Percentiles rank a stretch among this genome's conserved stretches.
Conservation (phyloP, 2,888 invertebrate genomes). For the Pollenia angustigena region DNA sequence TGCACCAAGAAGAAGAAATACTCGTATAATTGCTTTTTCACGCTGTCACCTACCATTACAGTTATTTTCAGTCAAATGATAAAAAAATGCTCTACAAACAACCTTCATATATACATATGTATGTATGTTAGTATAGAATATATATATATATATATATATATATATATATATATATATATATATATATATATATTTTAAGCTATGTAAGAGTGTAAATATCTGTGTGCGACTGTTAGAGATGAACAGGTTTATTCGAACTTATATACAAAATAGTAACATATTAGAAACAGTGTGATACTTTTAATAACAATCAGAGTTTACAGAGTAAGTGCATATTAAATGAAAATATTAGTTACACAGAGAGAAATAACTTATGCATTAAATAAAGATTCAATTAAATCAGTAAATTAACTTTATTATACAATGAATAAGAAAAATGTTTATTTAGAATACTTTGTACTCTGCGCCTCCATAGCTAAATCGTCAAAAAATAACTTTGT, state of each 20-base stretch:
- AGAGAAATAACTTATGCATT: neutral
- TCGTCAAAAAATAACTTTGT: too few species aligned
- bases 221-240: conserved; percentile 12
- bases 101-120: neutral
- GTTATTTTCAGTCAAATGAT: too few species aligned
- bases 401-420: too few species aligned
- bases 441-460: too few species aligned
- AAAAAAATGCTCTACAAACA: neutral
- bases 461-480: too few species aligned
- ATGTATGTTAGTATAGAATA: neutral
- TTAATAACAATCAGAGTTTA: conserved; percentile 9
- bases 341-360: neutral
- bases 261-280: conserved; percentile 34
- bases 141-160: neutral
- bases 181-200: too few species aligned
- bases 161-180: neutral
- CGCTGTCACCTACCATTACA: too few species aligned
- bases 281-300: conserved; percentile 48
- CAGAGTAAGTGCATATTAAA: neutral
- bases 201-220: neutral
- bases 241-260: conserved; percentile 6
- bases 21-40: too few species aligned
- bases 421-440: too few species aligned
- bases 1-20: too few species aligned
- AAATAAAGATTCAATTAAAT: neutral